A percentile compares a stretch with the other conserved stretches of the same genome.
Evolutionary conservation across 2,113 vertebrate species (phyloP).

Genomic region (Xenotilapia flavipinnis): DNA sequence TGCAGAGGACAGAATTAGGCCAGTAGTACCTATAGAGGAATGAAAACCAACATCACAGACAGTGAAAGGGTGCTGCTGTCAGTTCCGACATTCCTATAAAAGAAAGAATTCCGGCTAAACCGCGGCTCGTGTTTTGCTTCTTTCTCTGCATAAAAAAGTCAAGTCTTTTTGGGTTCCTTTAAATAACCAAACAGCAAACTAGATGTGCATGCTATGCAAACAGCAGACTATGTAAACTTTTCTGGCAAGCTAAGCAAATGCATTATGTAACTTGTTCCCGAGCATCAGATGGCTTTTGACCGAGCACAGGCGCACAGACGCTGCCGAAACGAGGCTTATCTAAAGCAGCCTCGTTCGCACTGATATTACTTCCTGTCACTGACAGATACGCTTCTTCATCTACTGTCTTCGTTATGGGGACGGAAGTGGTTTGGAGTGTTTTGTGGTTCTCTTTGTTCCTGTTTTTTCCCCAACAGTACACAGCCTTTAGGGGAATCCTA

Average conservation of each 20-base stretch:
- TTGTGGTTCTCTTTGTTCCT: not conserved
- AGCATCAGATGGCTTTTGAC: not conserved
- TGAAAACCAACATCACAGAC: not conserved
- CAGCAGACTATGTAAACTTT: conserved; percentile 40
- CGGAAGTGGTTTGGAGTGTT: not conserved
- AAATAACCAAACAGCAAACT: conserved; percentile 41
- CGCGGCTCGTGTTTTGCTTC: not conserved
- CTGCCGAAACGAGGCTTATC: not conserved
- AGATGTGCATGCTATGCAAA: conserved; percentile 52
- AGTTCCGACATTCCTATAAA: not conserved
- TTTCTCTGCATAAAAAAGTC: not conserved
- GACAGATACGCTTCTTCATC: not conserved
- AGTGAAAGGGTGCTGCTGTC: not conserved
- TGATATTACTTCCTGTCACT: not conserved
- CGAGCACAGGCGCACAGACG: not conserved
- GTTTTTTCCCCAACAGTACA: not conserved
- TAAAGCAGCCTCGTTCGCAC: not conserved
- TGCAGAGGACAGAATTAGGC: conserved; percentile 50
- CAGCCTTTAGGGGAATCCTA: not conserved
- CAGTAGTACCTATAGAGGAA: not conserved
- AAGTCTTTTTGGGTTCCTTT: conserved; percentile 3
- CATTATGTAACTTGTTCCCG: conserved; percentile 30
- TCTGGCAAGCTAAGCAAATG: conserved; percentile 48
- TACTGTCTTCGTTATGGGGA: not conserved
- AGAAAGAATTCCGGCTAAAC: not conserved